phyloP scores from a whole-genome alignment of 2,888 invertebrate species.

The Oscheius sp. region DNA sequence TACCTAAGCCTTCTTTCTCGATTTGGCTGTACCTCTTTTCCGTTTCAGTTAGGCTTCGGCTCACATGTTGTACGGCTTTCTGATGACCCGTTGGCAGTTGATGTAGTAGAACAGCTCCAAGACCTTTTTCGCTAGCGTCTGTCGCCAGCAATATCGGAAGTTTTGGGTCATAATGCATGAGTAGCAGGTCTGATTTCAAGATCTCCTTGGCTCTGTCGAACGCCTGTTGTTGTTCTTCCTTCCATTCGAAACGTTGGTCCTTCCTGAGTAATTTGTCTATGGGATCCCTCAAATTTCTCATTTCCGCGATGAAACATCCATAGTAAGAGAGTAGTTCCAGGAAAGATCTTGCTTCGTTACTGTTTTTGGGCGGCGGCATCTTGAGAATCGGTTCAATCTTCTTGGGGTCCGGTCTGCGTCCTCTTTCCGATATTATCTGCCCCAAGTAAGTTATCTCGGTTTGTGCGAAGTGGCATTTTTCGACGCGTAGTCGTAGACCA shows the following conservation, averaged over 20 bases:
- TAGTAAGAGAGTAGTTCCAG: slow-evolving; percentile 64
- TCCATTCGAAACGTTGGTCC: neutral
- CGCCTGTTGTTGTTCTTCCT: neutral
- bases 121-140: slow-evolving; percentile 47
- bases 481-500: slow-evolving; percentile 42
- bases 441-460: slow-evolving; percentile 54
- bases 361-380: slow-evolving; percentile 55
- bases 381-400: slow-evolving; percentile 56
- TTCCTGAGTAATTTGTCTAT: slow-evolving; percentile 43
- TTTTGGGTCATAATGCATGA: slow-evolving; percentile 42
- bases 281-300: slow-evolving; percentile 48
- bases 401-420: slow-evolving; percentile 42
- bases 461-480: slow-evolving; percentile 51
- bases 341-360: slow-evolving; percentile 56
- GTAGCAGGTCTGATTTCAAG: neutral
- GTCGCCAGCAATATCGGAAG: slow-evolving; percentile 37
- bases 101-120: slow-evolving; percentile 59
- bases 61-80: slow-evolving; percentile 55
- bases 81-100: slow-evolving; percentile 45
- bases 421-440: slow-evolving; percentile 44
- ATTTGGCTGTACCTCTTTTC: slow-evolving; percentile 71
- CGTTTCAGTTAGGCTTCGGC: slow-evolving; percentile 48
- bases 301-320: slow-evolving; percentile 55
- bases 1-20: slow-evolving; percentile 71
- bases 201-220: neutral